Percentiles rank a stretch among this genome's conserved stretches.
phyloP scores from a whole-genome alignment of 2,113 vertebrate species.

The Coturnix japonica region DNA sequence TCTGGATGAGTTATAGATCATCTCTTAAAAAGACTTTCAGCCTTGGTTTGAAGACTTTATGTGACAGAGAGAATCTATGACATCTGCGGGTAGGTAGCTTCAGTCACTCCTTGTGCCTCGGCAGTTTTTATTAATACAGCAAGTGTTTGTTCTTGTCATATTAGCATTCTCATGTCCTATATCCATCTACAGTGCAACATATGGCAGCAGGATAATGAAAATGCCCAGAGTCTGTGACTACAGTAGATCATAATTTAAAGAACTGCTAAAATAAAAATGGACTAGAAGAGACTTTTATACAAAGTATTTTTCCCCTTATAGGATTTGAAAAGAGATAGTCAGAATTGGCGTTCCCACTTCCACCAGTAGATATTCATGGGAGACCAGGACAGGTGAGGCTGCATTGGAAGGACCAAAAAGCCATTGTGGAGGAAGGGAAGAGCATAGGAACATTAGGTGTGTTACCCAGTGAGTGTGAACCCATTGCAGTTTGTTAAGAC shows the following conservation, averaged over 20 bases:
- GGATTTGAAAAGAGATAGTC: neutral
- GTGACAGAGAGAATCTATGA: neutral
- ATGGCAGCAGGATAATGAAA: conserved; percentile 13
- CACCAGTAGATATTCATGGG: neutral
- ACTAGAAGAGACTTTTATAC: neutral
- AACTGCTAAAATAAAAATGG: neutral
- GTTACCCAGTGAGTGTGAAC: neutral
- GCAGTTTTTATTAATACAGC: conserved; percentile 13
- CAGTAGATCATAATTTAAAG: neutral
- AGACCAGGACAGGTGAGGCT: neutral
- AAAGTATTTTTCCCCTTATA: neutral
- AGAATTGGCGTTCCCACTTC: neutral
- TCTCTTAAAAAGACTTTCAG: neutral
- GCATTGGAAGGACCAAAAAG: neutral
- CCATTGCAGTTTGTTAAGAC: neutral
- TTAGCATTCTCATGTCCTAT: conserved; percentile 9
- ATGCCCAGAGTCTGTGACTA: neutral
- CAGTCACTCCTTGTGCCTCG: neutral
- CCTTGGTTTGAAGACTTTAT: conserved; percentile 23
- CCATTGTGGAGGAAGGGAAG: neutral
- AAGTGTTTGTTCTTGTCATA: neutral
- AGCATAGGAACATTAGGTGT: neutral
- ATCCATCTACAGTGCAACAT: neutral
- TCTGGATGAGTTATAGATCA: neutral
- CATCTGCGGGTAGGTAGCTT: neutral